These are phyloP conservation scores for Prionace glauca DNA, from an alignment of 2,797 vertebrate species.

Conservation along the genomic window DNA sequence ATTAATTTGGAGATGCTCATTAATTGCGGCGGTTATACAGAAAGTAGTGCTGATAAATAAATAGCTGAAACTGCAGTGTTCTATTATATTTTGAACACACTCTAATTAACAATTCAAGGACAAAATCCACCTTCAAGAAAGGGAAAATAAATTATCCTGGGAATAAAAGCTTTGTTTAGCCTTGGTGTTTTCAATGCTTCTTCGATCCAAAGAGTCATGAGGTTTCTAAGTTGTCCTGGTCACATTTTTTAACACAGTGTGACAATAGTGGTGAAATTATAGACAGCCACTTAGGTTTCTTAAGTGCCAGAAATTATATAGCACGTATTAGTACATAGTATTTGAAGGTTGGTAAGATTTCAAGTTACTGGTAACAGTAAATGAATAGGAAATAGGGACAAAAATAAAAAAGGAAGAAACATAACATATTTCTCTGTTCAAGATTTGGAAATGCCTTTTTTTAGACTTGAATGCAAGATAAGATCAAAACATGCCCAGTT, in stretches of 20 bases:
- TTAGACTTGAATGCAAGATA: not conserved
- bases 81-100: not conserved
- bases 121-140: not conserved
- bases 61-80: not conserved
- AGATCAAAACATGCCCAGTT: not conserved
- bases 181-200: not conserved
- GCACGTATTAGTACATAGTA: not conserved
- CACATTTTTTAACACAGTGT: not conserved
- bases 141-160: not conserved
- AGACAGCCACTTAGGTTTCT: not conserved
- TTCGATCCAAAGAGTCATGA: not conserved
- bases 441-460: not conserved
- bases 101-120: slow-evolving; percentile 15
- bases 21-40: not conserved
- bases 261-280: not conserved
- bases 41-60: not conserved
- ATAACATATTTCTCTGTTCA: not conserved
- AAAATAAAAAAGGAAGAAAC: not conserved
- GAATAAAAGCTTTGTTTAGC: not conserved
- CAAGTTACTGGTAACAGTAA: not conserved
- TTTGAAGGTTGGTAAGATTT: not conserved
- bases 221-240: not conserved
- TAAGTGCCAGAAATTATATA: not conserved
- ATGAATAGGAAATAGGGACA: not conserved
- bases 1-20: not conserved